Percentiles rank a stretch among this genome's conserved stretches.
Evolutionary conservation across 2,888 invertebrate species (phyloP).

Genomic region (Scaptomyza polygonia): DNA sequence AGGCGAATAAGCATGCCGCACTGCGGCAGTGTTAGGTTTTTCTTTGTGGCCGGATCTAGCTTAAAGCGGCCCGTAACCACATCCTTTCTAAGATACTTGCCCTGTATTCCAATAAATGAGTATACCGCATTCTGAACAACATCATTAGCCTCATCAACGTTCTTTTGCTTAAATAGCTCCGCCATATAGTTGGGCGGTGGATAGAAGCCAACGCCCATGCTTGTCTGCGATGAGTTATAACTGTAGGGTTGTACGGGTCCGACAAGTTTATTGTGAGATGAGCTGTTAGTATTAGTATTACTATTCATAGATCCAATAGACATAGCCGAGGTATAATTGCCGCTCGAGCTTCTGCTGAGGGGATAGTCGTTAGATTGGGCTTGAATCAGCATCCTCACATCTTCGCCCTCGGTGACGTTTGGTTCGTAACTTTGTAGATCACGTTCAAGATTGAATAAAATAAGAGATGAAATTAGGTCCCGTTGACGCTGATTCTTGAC

Average conservation of each 20-base stretch:
- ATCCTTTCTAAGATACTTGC: conserved; percentile 89
- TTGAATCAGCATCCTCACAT: neutral
- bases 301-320: neutral
- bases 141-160: conserved; percentile 71
- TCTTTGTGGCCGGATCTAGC: conserved; percentile 85
- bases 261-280: neutral
- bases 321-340: neutral
- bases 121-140: conserved; percentile 92
- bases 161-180: conserved; percentile 13
- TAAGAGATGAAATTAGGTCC: conserved; percentile 31
- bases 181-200: conserved; percentile 25
- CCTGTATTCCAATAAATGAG: conserved; percentile 94
- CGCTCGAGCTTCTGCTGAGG: neutral
- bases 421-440: conserved; percentile 1
- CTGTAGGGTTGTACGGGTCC: neutral
- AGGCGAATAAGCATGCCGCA: conserved; percentile 89
- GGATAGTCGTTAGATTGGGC: neutral
- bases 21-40: conserved; percentile 86
- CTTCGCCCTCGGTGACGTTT: neutral
- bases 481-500: conserved; percentile 29
- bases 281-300: no score
- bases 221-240: conserved; percentile 35
- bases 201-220: conserved; percentile 2
- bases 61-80: conserved; percentile 87
- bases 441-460: conserved; percentile 27